Percentiles rank a stretch among this genome's conserved stretches.
Evolutionary conservation across 2,888 invertebrate genomes (phyloP).

Genomic region (Copidosoma aretas): DNA sequence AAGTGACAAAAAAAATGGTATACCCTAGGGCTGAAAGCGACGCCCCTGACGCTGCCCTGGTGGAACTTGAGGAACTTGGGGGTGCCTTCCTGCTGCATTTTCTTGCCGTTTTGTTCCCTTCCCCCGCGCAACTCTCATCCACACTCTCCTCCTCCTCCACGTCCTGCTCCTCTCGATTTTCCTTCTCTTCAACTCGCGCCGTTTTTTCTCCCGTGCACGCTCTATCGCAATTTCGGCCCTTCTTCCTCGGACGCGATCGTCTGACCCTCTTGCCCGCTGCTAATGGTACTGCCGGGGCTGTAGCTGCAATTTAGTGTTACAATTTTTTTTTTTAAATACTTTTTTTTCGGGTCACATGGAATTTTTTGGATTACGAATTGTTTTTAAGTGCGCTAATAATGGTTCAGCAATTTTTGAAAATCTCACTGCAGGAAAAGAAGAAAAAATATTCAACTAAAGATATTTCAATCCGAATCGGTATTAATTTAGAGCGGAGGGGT

Average conservation of each 20-base stretch:
- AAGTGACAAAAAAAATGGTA: background rate
- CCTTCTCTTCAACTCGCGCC: no score
- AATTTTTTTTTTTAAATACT: constrained; percentile 2
- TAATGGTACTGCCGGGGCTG: no score
- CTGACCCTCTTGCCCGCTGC: no score
- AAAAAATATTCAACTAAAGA: no score
- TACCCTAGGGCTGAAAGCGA: constrained; percentile 61
- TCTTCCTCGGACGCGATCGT: background rate
- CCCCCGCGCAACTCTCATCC: background rate
- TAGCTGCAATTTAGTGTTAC: background rate
- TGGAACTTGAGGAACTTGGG: constrained; percentile 59
- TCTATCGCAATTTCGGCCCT: background rate
- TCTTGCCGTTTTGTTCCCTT: constrained; percentile 18
- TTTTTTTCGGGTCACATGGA: background rate
- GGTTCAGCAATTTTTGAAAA: no score
- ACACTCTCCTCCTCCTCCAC: no score
- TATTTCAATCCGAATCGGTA: no score
- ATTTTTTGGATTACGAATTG: no score
- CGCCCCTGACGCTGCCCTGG: constrained; percentile 59
- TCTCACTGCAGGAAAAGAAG: no score
- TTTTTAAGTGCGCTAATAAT: no score
- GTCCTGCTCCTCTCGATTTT: background rate
- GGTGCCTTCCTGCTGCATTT: constrained; percentile 60
- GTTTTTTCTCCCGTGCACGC: background rate
- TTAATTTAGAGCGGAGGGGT: no score